Base-by-base conservation (phyloP, 2,888 invertebrate species). In the Phaedon cochleariae region DNA sequence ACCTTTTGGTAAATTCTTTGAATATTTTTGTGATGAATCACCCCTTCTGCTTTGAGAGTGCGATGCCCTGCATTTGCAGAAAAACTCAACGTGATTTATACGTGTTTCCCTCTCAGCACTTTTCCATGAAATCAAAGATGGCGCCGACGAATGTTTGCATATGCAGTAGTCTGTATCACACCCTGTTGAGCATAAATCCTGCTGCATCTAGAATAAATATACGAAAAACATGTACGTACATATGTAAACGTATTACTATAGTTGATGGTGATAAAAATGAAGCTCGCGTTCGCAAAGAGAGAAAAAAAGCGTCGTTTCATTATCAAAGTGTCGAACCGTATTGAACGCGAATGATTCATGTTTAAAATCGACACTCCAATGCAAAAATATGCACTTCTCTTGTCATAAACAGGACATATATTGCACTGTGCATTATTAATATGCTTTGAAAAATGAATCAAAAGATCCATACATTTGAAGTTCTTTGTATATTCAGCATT, bases 291-390 rank as follows among this genome's bases (percentile, higher is more conserved):
- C 69, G 64, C 67, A 68, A 69, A 74, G 73, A 76, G 73, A 74
- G 59, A 66, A 68, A 76, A 74, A 77, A 76, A 77, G 75, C 72
- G 70, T 71, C 79, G 81, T 80, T 82, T 82, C 82, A 82, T 82
- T 82, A 82, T 81, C 79, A 80, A 81, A 80, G 81, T 83, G 82
- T 83, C 83, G 82, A 83, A 82, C 80, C 78, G 80, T 81, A 82
- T 82, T 81, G 81, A 80, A 82, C 81, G 79, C 80, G 79, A 80
- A 81, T 83, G 82, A 83, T 82, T 81, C 83, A 83, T 83, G 82
- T 82, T 80, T 77, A 75, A 75, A 79, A 78, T 80, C 82, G 82
- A 82, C 83, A 83, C 79, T 81, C 81, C 80, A 79, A 82, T 81
- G 81, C 79, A 81, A 81, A 83, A 83, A 83, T 83, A 83, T 83